Percentiles rank a stretch among this genome's conserved stretches.
Conservation (phyloP, 2,888 invertebrate species). For the Poecilus cupreus region DNA sequence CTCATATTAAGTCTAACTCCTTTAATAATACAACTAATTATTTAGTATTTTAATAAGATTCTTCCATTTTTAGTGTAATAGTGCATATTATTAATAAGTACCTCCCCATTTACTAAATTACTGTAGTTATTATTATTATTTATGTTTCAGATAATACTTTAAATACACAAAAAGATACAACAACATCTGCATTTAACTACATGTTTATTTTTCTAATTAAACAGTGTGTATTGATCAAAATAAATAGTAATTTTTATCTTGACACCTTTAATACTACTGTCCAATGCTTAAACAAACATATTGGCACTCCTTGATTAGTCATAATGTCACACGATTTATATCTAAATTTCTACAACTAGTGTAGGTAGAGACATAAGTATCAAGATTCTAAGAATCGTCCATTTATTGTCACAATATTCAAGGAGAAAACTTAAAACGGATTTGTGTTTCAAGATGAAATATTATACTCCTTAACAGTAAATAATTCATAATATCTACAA, state of each 20-base stretch:
- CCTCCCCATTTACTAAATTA: background rate
- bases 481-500: background rate
- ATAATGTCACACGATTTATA: background rate
- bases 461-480: background rate
- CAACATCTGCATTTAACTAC: background rate
- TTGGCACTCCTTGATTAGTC: background rate
- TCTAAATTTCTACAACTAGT: background rate
- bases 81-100: no score
- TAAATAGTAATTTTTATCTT: background rate
- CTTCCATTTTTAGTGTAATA: background rate
- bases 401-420: background rate
- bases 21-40: background rate
- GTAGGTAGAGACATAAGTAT: background rate
- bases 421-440: background rate
- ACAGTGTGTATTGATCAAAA: background rate
- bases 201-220: background rate
- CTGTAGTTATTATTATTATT: background rate
- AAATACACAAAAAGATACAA: background rate
- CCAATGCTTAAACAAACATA: constrained; percentile 1
- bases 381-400: background rate
- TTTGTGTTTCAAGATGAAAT: background rate
- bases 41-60: background rate
- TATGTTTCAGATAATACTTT: background rate
- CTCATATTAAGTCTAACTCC: background rate
- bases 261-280: background rate